Conservation (phyloP, 2,888 invertebrate genomes). For the Harpalus rufipes region DNA sequence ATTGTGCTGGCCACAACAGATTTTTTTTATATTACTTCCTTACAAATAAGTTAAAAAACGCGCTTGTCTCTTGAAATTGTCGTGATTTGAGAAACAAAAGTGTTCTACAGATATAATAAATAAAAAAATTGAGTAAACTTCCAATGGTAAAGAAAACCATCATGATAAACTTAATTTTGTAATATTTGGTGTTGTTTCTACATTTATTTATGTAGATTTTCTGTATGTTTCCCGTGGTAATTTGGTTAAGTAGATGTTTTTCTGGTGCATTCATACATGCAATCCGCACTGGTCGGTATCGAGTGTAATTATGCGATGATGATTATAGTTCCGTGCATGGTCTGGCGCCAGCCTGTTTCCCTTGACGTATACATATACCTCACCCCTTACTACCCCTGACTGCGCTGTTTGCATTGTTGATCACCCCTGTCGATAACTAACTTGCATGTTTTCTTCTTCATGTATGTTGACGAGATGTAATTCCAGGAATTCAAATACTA, state of each 20-base stretch:
- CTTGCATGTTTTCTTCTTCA: constrained; percentile 57
- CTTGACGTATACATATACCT: neutral
- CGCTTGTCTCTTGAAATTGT: too few species aligned
- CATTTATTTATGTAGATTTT: too few species aligned
- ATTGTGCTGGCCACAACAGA: too few species aligned
- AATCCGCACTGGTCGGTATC: constrained; percentile 54
- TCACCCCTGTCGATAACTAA: constrained; percentile 63
- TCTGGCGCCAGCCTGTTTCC: constrained; percentile 42
- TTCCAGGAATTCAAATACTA: constrained; percentile 2
- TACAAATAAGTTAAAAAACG: too few species aligned
- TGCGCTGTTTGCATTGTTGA: constrained; percentile 57
- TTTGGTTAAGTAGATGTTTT: neutral
- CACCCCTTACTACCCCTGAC: neutral
- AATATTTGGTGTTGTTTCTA: too few species aligned
- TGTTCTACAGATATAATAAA: too few species aligned
- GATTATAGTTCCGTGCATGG: constrained; percentile 64
- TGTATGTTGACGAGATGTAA: constrained; percentile 10
- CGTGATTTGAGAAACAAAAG: too few species aligned
- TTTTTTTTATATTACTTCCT: too few species aligned
- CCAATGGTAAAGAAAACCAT: too few species aligned
- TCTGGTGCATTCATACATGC: constrained; percentile 50
- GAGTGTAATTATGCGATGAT: constrained; percentile 59
- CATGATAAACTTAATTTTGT: too few species aligned
- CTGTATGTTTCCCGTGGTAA: neutral
- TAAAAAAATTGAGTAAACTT: too few species aligned